These are phyloP conservation scores for Camelus dromedarius DNA, from an alignment of 2,113 vertebrate species.

Conservation along the genomic window DNA sequence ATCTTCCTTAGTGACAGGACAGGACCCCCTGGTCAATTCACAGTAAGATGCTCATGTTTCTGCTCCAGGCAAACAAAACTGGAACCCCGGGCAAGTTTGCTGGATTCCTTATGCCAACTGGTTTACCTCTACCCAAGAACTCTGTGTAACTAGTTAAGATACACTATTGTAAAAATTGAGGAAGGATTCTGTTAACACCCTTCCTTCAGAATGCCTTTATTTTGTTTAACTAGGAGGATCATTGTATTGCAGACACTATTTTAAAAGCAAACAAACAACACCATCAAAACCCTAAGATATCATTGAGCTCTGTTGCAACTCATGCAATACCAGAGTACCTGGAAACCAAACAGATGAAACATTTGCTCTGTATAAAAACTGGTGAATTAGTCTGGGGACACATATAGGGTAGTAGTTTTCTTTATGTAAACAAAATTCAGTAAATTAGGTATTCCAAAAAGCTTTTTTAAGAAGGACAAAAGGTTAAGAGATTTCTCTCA, in stretches of 20 bases:
- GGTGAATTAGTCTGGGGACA: background rate
- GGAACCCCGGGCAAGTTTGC: background rate
- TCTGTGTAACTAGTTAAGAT: background rate
- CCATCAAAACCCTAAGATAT: background rate
- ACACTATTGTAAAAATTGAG: background rate
- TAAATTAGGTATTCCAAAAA: background rate
- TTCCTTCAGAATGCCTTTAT: background rate
- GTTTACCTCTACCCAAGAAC: background rate
- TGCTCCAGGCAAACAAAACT: background rate
- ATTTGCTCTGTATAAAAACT: background rate
- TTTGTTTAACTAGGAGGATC: background rate
- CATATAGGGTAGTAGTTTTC: background rate
- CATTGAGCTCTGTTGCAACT: background rate
- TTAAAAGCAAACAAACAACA: background rate
- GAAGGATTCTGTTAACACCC: background rate
- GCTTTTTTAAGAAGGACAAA: background rate
- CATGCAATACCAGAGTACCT: background rate
- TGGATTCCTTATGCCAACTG: background rate
- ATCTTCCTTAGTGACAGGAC: background rate
- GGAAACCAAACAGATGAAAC: background rate
- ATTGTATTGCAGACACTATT: background rate
- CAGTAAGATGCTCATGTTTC: background rate
- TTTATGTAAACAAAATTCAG: background rate
- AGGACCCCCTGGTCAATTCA: background rate
- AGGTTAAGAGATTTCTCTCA: background rate